Conservation (phyloP, 2,797 vertebrate genomes). For the Tapirus indicus region DNA sequence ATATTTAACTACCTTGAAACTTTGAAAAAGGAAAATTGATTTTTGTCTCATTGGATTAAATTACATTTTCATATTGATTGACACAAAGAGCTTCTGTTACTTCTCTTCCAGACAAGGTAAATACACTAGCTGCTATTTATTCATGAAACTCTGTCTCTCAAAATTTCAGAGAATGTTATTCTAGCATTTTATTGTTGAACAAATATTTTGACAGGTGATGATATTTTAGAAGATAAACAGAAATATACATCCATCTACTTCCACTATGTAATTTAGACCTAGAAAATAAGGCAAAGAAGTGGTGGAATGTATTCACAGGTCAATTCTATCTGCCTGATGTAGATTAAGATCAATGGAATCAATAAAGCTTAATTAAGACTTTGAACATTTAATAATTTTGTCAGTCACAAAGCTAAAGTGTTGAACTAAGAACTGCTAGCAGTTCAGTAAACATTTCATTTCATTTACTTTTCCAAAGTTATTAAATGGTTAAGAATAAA, state of each 20-base stretch:
- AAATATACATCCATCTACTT: slow-evolving; percentile 11
- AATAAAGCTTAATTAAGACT: slow-evolving; percentile 71
- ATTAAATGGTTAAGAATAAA: background rate
- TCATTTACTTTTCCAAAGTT: background rate
- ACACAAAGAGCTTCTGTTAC: slow-evolving; percentile 76
- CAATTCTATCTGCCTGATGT: background rate
- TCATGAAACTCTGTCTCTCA: slow-evolving; percentile 69
- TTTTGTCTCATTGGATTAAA: slow-evolving; percentile 84
- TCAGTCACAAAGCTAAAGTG: slow-evolving; percentile 16
- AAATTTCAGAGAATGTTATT: slow-evolving; percentile 76
- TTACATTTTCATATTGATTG: slow-evolving; percentile 83
- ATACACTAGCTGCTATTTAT: slow-evolving; percentile 64
- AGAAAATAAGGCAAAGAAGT: background rate
- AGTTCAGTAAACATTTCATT: slow-evolving; percentile 46
- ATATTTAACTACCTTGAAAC: slow-evolving; percentile 84
- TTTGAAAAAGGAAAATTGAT: slow-evolving; percentile 75
- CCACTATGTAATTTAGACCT: slow-evolving; percentile 50
- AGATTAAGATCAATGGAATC: slow-evolving; percentile 63
- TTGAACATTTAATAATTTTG: slow-evolving; percentile 65
- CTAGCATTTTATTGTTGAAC: slow-evolving; percentile 73
- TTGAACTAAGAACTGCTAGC: background rate
- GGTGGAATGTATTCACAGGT: background rate
- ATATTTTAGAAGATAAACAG: slow-evolving; percentile 71
- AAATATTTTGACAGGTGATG: slow-evolving; percentile 78
- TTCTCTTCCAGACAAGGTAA: slow-evolving; percentile 74